phyloP scores from a whole-genome alignment of 2,888 invertebrate genomes.

The Oscheius myriophilus region DNA sequence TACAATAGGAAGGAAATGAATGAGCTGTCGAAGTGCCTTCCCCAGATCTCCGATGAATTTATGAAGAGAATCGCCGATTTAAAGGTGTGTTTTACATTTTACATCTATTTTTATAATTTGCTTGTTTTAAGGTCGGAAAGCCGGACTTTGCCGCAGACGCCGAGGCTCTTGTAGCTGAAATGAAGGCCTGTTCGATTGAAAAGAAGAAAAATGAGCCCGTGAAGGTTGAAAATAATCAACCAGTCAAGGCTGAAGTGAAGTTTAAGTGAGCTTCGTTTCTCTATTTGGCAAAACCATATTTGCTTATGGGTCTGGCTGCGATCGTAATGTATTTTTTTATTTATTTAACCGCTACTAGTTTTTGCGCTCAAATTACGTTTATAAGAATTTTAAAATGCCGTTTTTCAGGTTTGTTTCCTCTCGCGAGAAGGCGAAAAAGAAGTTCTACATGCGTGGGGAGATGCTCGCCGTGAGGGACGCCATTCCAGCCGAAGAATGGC shows the following conservation, averaged over 20 bases:
- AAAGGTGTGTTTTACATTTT: not conserved
- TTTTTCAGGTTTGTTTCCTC: slow-evolving; percentile 53
- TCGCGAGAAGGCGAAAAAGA: slow-evolving; percentile 48
- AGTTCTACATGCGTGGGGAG: slow-evolving; percentile 59
- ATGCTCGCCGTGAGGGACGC: slow-evolving; percentile 50
- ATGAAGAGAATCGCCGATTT: not conserved
- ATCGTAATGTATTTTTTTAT: too few species aligned
- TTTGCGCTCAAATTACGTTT: too few species aligned
- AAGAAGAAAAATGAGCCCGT: slow-evolving; percentile 16
- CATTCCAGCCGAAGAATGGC: slow-evolving; percentile 40
- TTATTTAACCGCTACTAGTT: too few species aligned
- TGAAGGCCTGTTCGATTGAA: not conserved
- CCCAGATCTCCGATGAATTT: slow-evolving; percentile 4
- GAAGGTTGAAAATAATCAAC: slow-evolving; percentile 12
- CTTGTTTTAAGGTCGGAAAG: not conserved
- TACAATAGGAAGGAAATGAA: slow-evolving; percentile 28
- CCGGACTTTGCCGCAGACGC: not conserved
- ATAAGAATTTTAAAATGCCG: too few species aligned
- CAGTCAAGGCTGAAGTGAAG: slow-evolving; percentile 22
- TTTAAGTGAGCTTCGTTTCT: slow-evolving; percentile 34
- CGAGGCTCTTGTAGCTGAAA: slow-evolving; percentile 4
- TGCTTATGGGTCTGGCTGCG: too few species aligned
- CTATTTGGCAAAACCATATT: too few species aligned
- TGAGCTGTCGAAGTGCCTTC: not conserved
- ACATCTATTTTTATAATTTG: not conserved